Conservation (phyloP, 2,797 vertebrate genomes). For the Pseudopleuronectes americanus region DNA sequence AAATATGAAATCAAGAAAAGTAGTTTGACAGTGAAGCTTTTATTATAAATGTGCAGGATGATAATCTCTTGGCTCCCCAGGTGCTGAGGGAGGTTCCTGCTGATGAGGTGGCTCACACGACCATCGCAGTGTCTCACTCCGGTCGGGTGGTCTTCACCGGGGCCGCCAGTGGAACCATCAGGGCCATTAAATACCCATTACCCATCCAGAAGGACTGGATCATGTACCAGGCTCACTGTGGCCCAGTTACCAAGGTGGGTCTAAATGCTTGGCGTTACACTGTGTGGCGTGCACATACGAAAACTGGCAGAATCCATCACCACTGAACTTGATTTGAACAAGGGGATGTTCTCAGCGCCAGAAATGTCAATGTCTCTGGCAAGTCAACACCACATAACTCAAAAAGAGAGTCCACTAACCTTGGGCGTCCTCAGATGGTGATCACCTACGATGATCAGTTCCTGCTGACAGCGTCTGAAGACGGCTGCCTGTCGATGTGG, state of each 20-base stretch:
- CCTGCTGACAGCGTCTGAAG: conserved; percentile 89
- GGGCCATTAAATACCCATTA: conserved; percentile 91
- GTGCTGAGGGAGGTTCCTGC: conserved; percentile 87
- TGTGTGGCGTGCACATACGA: neutral
- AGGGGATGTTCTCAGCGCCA: neutral
- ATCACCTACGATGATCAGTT: conserved; percentile 91
- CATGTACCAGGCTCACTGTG: conserved; percentile 90
- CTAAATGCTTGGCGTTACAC: neutral
- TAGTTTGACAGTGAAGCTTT: neutral
- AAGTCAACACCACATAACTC: neutral
- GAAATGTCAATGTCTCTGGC: neutral
- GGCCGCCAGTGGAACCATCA: conserved; percentile 87
- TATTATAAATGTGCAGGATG: neutral
- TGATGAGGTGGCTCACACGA: conserved; percentile 84
- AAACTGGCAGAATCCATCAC: neutral
- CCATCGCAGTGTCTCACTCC: conserved; percentile 86
- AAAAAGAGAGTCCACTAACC: neutral
- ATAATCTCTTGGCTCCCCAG: conserved; percentile 67
- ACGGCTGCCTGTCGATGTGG: conserved; percentile 91
- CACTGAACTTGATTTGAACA: neutral
- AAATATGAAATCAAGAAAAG: neutral
- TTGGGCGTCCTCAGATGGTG: conserved; percentile 82
- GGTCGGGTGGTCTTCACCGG: conserved; percentile 90
- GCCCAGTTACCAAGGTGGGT: conserved; percentile 89
- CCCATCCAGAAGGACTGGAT: conserved; percentile 87